These are phyloP conservation scores for Indicator indicator DNA, from an alignment of 2,113 vertebrate genomes.

Conservation along the genomic window DNA sequence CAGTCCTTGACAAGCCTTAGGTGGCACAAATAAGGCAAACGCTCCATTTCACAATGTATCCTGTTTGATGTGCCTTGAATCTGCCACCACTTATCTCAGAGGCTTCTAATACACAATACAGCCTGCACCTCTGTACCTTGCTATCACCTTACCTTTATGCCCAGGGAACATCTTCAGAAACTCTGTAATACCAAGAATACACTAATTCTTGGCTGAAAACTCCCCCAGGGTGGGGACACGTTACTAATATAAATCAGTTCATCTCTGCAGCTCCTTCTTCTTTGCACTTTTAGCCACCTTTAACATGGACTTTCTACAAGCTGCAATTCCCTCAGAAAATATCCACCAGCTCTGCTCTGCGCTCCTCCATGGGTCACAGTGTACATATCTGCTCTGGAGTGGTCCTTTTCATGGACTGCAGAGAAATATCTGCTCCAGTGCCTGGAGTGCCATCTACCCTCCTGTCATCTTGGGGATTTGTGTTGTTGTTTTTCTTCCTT, in stretches of 20 bases:
- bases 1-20: background rate
- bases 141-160: background rate
- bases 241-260: background rate
- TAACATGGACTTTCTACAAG: accelerated
- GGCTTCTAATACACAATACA: background rate
- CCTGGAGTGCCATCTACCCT: background rate
- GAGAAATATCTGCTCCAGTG: background rate
- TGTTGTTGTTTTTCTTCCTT: background rate
- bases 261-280: background rate
- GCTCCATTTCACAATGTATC: background rate
- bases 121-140: background rate
- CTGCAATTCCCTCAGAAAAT: background rate
- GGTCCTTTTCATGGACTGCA: background rate
- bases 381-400: too few relatives aligned
- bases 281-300: background rate
- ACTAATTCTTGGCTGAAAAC: background rate
- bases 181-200: background rate
- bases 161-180: background rate
- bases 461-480: background rate
- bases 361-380: too few relatives aligned
- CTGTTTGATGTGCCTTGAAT: background rate
- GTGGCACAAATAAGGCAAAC: background rate
- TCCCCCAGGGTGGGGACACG: too few relatives aligned
- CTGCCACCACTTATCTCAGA: background rate
- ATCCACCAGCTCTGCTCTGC: too few relatives aligned